Evolutionary conservation across 2,113 vertebrate species (phyloP).

Genomic region (Sclerurus mexicanus): DNA sequence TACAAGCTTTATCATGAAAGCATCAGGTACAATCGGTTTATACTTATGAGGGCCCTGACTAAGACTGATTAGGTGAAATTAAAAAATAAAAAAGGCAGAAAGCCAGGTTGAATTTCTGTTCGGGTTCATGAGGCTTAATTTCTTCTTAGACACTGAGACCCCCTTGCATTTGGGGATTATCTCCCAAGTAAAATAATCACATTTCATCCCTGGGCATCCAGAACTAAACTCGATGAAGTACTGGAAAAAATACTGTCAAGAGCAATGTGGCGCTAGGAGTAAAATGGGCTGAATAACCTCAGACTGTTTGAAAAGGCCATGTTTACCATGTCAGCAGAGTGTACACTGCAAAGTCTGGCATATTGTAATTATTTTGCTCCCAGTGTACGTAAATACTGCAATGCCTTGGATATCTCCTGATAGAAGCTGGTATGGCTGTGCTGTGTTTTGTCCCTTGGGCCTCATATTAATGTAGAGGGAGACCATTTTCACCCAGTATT

Average conservation of each 20-base stretch:
- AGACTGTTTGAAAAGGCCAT: conserved; percentile 18
- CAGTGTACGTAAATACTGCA: neutral
- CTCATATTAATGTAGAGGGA: neutral
- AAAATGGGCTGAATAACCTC: neutral
- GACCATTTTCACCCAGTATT: neutral
- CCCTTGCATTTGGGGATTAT: neutral
- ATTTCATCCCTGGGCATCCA: neutral
- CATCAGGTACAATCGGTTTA: neutral
- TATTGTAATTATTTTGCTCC: neutral
- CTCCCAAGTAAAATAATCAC: conserved; percentile 1
- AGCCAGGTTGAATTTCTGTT: neutral
- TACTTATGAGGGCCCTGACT: neutral
- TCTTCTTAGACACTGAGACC: neutral
- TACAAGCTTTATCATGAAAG: neutral
- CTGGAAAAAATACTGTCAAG: neutral
- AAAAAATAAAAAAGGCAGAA: neutral
- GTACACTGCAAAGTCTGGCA: neutral
- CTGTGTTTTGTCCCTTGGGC: neutral
- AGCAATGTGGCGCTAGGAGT: neutral
- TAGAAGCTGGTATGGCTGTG: neutral
- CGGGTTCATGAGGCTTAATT: neutral
- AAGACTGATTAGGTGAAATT: conserved; percentile 30
- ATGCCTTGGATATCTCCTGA: neutral
- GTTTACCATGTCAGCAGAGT: neutral
- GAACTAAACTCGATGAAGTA: neutral